phyloP scores from a whole-genome alignment of 2,797 vertebrate species.

The Cyprinella venusta region DNA sequence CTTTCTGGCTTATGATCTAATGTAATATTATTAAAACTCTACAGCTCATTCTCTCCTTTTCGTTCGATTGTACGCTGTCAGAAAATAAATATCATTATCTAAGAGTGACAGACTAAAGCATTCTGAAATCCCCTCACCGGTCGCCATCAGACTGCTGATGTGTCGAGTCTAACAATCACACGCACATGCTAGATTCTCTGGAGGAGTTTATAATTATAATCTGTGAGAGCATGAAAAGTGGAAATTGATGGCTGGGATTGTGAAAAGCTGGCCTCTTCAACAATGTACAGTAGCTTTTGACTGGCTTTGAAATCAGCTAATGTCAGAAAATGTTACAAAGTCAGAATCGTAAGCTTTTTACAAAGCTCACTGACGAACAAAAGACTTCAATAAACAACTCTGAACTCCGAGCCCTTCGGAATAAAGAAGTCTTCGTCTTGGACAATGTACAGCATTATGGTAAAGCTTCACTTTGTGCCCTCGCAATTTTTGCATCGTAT shows the following conservation, averaged over 20 bases:
- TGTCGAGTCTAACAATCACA: constrained; percentile 33
- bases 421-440: not conserved
- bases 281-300: constrained; percentile 18
- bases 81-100: constrained; percentile 52
- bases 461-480: not conserved
- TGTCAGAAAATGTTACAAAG: constrained; percentile 9
- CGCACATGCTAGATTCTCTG: constrained; percentile 17
- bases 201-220: constrained; percentile 49
- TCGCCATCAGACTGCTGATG: not conserved
- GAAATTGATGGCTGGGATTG: constrained; percentile 30
- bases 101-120: constrained; percentile 48
- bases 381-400: constrained; percentile 23
- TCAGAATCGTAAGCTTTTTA: constrained; percentile 17
- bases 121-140: constrained; percentile 18
- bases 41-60: constrained; percentile 5
- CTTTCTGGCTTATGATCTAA: constrained; percentile 9
- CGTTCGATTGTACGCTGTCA: constrained; percentile 16
- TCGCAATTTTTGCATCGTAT: not conserved
- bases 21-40: constrained; percentile 21
- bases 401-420: constrained; percentile 4
- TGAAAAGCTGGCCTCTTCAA: constrained; percentile 20
- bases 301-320: constrained; percentile 25
- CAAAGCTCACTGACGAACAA: not conserved
- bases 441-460: not conserved
- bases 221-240: constrained; percentile 41